These are phyloP conservation scores for Paramormyrops kingsleyae DNA, from an alignment of 2,113 vertebrate species.

Conservation along the genomic window DNA sequence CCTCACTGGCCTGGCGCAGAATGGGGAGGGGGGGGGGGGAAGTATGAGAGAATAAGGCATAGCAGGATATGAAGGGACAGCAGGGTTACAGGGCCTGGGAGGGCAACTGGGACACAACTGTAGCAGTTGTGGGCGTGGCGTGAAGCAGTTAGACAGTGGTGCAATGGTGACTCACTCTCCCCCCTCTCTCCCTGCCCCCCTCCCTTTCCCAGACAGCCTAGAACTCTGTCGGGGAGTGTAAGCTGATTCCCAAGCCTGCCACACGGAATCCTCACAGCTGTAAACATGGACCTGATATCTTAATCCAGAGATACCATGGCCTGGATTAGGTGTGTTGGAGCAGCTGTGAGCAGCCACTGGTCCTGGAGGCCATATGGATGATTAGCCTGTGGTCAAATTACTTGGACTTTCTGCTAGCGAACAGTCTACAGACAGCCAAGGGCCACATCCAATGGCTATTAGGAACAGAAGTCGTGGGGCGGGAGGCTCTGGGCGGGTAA, in stretches of 20 bases:
- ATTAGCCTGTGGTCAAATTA: neutral
- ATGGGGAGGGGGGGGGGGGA: neutral
- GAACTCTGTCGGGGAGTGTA: neutral
- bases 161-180: conserved; percentile 1
- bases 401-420: neutral
- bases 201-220: neutral
- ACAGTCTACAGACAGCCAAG: neutral
- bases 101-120: neutral
- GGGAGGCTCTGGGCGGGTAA: neutral
- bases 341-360: neutral
- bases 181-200: neutral
- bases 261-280: neutral
- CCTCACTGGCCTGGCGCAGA: neutral
- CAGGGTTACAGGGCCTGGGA: neutral
- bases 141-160: neutral
- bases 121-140: neutral
- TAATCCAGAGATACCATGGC: neutral
- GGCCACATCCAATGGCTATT: neutral
- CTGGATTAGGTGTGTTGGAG: neutral
- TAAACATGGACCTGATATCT: neutral
- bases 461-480: neutral
- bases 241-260: conserved; percentile 10
- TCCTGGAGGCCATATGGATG: neutral
- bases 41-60: neutral
- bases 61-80: neutral